Evolutionary conservation across 2,797 vertebrate genomes (phyloP), one percentile per base, ranked within the genome.

Genomic region (Sebastolobus altivelis): DNA sequence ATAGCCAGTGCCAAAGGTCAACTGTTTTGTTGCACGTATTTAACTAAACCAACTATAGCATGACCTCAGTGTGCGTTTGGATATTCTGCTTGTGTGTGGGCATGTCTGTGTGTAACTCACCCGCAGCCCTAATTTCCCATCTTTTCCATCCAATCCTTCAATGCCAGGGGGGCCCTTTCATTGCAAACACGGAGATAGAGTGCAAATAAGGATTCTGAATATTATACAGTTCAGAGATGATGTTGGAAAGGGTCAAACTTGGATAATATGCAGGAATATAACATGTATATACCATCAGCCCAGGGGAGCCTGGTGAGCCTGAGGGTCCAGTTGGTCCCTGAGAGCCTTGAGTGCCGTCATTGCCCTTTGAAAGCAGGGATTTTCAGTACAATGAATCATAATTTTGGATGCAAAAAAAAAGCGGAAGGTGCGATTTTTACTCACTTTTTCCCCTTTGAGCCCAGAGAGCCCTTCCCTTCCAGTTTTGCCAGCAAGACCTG

Each of bases 91-190:
- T 65, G 33, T 77, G 58, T 74, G 72, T 54, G 56, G 20, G n/a
- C 13, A 33, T 3, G 37, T 16, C 22, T 55, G 5, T 52, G 9
- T 63, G 38, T 20, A 56, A 84, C 88, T 96, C 91, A 98, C 98
- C 95, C 97, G 92, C 62, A 94, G 55, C 9, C 98, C 98, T 2
- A 97, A 96, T 82, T 99, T 99, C 37, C 98, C 98, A 0, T 97
- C 96, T 93, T 99, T 99, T 77, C 98, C 98, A 0, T 99, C 97
- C 54, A 97, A 83, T 67, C 98, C 98, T 12, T 98, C 97, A 78
- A 98, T 90, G 29, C 98, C 98, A 5, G 96, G 95, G 0, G 97
- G 96, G 2, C 98, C 98, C 98, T 99, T 89, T 0, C 20, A 63
- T 75, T 46, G 31, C 31, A 89, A 35, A 88, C 22, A 82, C 11